These are phyloP conservation scores for Lithophane semibrunnea DNA, from an alignment of 2,888 invertebrate species.

Conservation along the genomic window DNA sequence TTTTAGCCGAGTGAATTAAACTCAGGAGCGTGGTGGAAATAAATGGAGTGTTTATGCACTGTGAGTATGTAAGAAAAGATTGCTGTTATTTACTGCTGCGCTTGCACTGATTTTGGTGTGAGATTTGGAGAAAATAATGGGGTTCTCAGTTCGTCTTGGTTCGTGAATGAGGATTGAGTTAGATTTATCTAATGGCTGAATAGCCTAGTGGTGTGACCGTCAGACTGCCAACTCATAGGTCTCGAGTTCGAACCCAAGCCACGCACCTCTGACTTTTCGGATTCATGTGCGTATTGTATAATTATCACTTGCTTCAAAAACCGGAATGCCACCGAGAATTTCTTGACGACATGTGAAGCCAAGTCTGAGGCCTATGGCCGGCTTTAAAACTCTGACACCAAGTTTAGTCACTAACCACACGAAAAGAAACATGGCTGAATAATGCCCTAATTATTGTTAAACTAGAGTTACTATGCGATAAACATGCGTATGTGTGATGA, in stretches of 20 bases:
- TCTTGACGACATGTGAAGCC: too few relatives aligned
- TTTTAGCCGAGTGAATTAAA: constrained; percentile 64
- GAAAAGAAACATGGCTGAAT: neutral
- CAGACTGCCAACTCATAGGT: too few relatives aligned
- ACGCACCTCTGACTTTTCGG: too few relatives aligned
- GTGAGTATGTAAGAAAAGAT: constrained; percentile 46
- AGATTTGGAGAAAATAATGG: constrained; percentile 14
- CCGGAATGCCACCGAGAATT: too few relatives aligned
- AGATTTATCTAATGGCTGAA: neutral
- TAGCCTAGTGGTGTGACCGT: too few relatives aligned
- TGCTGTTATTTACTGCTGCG: constrained; percentile 36
- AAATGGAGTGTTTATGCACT: constrained; percentile 58
- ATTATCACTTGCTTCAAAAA: too few relatives aligned
- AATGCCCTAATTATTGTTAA: neutral
- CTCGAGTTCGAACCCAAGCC: too few relatives aligned
- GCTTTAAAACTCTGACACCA: too few relatives aligned
- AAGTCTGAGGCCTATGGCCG: too few relatives aligned
- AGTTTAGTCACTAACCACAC: too few relatives aligned
- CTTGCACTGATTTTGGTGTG: constrained; percentile 23
- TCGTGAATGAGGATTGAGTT: neutral
- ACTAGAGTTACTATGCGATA: neutral
- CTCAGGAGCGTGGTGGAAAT: constrained; percentile 55
- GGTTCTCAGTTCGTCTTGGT: neutral
- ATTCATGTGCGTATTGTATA: too few relatives aligned
- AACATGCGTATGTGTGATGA: too few relatives aligned